These are phyloP conservation scores for human DNA, from an alignment of 2,113 vertebrate species.

Conservation along the genomic window DNA sequence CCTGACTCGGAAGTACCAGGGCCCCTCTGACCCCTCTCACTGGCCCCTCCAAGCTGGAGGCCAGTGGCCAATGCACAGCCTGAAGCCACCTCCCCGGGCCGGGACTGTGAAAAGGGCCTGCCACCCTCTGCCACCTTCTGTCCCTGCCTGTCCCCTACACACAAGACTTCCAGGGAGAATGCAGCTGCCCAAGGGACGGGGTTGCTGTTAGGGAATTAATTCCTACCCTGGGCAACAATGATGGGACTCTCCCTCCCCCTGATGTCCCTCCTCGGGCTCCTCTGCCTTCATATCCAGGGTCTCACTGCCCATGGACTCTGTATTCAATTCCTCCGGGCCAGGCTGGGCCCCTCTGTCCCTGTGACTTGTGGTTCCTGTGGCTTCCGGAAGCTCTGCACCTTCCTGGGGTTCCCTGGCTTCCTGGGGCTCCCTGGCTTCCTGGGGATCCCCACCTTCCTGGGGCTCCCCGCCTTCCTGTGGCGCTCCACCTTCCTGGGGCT, in stretches of 20 bases:
- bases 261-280: neutral
- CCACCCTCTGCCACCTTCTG: neutral
- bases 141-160: neutral
- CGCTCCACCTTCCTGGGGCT: neutral
- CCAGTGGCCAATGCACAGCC: neutral
- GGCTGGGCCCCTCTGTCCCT: neutral
- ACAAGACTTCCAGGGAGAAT: neutral
- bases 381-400: neutral
- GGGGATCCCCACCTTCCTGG: neutral
- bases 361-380: neutral
- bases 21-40: neutral
- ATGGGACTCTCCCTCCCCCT: slow-evolving; percentile 41
- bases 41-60: neutral
- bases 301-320: neutral
- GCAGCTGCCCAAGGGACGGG: neutral
- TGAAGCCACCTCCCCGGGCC: neutral
- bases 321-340: neutral
- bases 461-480: neutral
- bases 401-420: neutral
- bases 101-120: neutral
- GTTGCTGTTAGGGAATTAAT: neutral
- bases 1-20: neutral
- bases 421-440: neutral
- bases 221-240: slow-evolving; percentile 4
- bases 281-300: neutral